Percentiles rank a stretch among this genome's conserved stretches.
These are phyloP conservation scores for Autographa gamma DNA, from an alignment of 2,888 invertebrate species.

Conservation along the genomic window DNA sequence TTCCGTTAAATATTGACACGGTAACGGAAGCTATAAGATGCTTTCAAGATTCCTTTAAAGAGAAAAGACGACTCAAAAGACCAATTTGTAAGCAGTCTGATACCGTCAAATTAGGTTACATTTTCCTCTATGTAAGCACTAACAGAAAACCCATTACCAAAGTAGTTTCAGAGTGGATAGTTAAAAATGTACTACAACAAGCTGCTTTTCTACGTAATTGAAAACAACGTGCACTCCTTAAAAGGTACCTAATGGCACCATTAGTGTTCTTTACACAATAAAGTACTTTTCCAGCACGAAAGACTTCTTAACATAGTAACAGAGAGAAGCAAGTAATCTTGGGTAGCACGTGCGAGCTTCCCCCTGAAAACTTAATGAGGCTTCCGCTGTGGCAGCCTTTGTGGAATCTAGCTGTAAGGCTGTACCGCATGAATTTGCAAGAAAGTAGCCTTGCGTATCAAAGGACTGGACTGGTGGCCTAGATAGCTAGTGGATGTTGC, in stretches of 20 bases:
- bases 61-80: no score
- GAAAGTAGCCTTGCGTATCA: constrained; percentile 38
- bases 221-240: background rate
- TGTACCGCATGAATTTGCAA: constrained; percentile 42
- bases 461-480: constrained; percentile 30
- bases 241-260: background rate
- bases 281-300: constrained; percentile 5
- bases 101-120: background rate
- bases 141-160: background rate
- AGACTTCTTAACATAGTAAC: constrained; percentile 10
- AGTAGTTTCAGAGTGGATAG: constrained; percentile 4
- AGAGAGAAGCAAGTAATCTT: constrained; percentile 23
- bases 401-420: constrained; percentile 29
- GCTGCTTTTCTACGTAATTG: background rate
- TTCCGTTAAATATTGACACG: no score
- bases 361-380: constrained; percentile 57
- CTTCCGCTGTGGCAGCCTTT: constrained; percentile 24
- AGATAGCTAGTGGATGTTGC: constrained; percentile 35
- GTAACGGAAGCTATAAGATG: no score
- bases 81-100: background rate
- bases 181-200: background rate
- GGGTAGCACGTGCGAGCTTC: constrained; percentile 25
- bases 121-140: background rate
- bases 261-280: background rate
- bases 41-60: no score